Evolutionary conservation across 2,888 invertebrate species (phyloP).

Genomic region (Cataglyphis rosenhaueri): DNA sequence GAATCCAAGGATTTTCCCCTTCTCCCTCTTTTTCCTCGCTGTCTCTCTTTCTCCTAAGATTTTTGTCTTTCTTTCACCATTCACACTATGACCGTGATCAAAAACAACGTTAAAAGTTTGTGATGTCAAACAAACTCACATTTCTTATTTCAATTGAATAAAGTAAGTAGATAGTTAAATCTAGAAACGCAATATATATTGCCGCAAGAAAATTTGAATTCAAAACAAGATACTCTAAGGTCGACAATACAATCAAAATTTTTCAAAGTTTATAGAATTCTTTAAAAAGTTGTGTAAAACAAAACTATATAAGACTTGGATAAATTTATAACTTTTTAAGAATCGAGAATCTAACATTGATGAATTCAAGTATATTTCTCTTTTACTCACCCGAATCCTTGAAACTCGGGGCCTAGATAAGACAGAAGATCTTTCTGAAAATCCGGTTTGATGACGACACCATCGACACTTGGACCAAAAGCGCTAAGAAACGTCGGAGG

Average conservation of each 20-base stretch:
- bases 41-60: neutral
- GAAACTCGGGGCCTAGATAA: constrained; percentile 87
- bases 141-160: neutral
- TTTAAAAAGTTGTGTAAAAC: neutral
- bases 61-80: constrained; percentile 18
- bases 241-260: neutral
- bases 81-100: constrained; percentile 7
- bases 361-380: neutral
- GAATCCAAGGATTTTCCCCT: constrained; percentile 49
- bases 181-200: neutral
- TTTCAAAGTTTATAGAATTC: neutral
- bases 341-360: neutral
- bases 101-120: constrained; percentile 18
- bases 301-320: neutral
- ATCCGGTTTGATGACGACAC: constrained; percentile 96
- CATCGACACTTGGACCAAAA: constrained; percentile 97
- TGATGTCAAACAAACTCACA: neutral
- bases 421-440: constrained; percentile 93
- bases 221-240: neutral
- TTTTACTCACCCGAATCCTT: constrained; percentile 82
- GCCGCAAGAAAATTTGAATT: neutral
- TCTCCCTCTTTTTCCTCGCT: constrained; percentile 2
- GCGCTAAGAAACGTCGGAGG: constrained; percentile 94
- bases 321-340: neutral
- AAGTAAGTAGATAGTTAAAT: neutral